phyloP scores from a whole-genome alignment of 2,113 vertebrate species.

The Phoenicopterus ruber region DNA sequence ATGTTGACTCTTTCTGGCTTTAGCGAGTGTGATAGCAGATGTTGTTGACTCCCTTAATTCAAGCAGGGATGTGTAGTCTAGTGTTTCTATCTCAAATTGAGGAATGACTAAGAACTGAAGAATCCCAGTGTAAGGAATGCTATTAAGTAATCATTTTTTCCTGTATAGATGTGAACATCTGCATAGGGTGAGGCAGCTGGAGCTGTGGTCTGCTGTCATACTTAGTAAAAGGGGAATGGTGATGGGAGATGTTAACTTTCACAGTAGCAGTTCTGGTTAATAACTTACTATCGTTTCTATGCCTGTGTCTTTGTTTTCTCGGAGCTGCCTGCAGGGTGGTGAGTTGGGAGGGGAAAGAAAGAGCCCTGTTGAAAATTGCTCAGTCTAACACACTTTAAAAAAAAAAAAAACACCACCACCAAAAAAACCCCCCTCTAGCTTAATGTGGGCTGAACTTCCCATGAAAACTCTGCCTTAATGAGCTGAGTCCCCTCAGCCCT shows the following conservation, averaged over 20 bases:
- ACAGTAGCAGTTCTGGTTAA: not conserved
- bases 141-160: not conserved
- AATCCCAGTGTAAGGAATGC: not conserved
- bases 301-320: not conserved
- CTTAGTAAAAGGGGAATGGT: not conserved
- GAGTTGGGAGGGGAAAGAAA: not conserved
- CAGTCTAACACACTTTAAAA: not conserved
- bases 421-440: not conserved
- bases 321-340: not conserved
- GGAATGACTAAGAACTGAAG: slow-evolving; percentile 12
- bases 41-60: slow-evolving; percentile 2
- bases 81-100: not conserved
- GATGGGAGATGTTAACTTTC: not conserved
- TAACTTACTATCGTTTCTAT: not conserved
- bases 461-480: slow-evolving; percentile 3
- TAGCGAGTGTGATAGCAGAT: not conserved
- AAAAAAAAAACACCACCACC: not conserved
- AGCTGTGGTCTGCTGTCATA: not conserved
- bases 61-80: not conserved
- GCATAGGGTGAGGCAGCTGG: not conserved
- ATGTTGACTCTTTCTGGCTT: not conserved
- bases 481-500: not conserved
- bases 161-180: not conserved
- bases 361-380: not conserved
- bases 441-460: not conserved